These are phyloP conservation scores for Dicycla oo DNA, from an alignment of 2,888 invertebrate species.

Conservation along the genomic window DNA sequence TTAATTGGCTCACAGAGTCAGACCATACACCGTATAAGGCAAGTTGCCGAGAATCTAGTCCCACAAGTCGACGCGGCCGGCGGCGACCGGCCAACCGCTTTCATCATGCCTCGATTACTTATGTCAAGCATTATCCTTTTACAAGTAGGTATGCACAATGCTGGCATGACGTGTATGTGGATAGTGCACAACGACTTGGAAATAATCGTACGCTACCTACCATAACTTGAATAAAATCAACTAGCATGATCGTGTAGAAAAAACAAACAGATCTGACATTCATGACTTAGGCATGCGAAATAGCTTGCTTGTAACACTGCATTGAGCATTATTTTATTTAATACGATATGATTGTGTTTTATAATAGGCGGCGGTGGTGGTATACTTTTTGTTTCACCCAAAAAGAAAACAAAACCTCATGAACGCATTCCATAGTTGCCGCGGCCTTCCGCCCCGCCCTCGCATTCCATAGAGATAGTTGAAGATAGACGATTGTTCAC, in stretches of 20 bases:
- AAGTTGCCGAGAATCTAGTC: constrained; percentile 81
- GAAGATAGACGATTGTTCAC: constrained; percentile 59
- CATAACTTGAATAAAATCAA: constrained; percentile 21
- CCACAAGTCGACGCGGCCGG: constrained; percentile 63
- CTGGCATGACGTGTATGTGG: constrained; percentile 34
- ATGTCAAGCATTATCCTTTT: constrained; percentile 67
- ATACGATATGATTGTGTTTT: constrained; percentile 34
- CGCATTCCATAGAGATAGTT: constrained; percentile 75
- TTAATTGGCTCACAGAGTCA: constrained; percentile 80
- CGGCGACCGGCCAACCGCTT: constrained; percentile 70
- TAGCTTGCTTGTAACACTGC: constrained; percentile 13
- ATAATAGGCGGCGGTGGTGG: constrained; percentile 23
- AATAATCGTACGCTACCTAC: constrained; percentile 36
- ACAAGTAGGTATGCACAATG: constrained; percentile 47
- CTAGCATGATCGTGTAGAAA: constrained; percentile 18
- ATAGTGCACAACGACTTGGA: constrained; percentile 26
- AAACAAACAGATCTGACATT: constrained; percentile 12
- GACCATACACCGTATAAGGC: constrained; percentile 79
- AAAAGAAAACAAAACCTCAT: constrained; percentile 68
- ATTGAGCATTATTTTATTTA: constrained; percentile 30
- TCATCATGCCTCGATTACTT: constrained; percentile 71
- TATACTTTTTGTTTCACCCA: constrained; percentile 58
- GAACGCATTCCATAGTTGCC: constrained; percentile 71
- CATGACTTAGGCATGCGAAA: constrained; percentile 25
- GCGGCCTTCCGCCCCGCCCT: constrained; percentile 70